These are phyloP conservation scores for Cossypha polioptera DNA, from an alignment of 2,797 vertebrate genomes.

Conservation along the genomic window DNA sequence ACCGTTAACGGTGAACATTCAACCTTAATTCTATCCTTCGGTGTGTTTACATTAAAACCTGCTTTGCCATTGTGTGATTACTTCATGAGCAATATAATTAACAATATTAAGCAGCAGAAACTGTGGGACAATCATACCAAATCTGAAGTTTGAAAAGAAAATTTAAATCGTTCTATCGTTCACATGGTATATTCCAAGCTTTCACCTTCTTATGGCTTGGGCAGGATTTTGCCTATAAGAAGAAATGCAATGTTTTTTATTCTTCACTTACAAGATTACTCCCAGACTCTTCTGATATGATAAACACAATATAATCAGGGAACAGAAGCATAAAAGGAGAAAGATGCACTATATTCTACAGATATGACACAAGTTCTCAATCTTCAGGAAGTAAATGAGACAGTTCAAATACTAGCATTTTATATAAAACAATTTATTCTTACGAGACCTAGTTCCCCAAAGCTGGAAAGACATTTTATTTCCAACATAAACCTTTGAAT, in stretches of 20 bases:
- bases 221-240: background rate
- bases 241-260: background rate
- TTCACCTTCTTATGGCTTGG: background rate
- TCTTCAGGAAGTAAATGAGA: background rate
- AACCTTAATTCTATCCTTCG: background rate
- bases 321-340: background rate
- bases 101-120: constrained; percentile 12
- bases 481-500: background rate
- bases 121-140: background rate
- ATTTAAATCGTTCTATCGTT: background rate
- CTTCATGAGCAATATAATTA: background rate
- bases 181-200: background rate
- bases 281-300: background rate
- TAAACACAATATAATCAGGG: background rate
- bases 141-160: background rate
- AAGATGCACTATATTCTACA: background rate
- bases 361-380: background rate
- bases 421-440: background rate
- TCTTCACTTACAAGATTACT: background rate
- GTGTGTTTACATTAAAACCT: background rate
- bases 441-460: background rate
- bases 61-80: background rate
- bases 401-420: background rate
- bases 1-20: background rate
- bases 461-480: background rate